Evolutionary conservation across 2,888 invertebrate genomes (phyloP), one percentile per base, ranked within the genome.

Genomic region (Rhogogaster chlorosoma): DNA sequence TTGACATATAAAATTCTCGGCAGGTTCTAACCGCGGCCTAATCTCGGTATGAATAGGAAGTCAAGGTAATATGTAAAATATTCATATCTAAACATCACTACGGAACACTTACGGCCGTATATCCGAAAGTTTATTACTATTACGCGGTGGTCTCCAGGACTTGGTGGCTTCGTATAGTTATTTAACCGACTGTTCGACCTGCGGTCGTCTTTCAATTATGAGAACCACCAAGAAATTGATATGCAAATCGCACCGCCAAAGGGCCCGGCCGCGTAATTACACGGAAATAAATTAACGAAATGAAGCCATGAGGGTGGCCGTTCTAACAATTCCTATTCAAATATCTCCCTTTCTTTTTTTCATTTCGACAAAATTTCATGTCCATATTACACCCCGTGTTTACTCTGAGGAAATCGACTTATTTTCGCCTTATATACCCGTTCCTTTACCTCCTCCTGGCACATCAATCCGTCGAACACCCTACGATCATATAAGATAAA

Each of bases 151-250:
- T 89, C 90, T 87, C 45, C 86, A 73, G 80, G 64, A 53, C 87
- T 88, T 89, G 92, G 90, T 91, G 91, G 90, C 88, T 88, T 38
- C 26, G 57, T 49, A 45, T 91, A 91, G 92, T 92, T 92, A 92
- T 86, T 86, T 82, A 85, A 82, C 15, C 87, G 85, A 88, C 85
- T 87, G 86, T 88, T 77, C 61, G 80, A 36, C 15, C 67, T 45
- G 83, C 83, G 83, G 83, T 83, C 64, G 83, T 67, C 70, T 83
- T 83, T 83, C 70, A 83, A 83, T 83, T 83, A 83, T 49, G 49
- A 83, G 49, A 83, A 22, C 67, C 70, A 70, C 83, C 42, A 67
- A 64, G 83, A 83, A 83, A 83, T 83, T 83, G 70, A 70, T 83
- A 83, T 83, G 83, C 83, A 83, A 83, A 83, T 83, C 83, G 83